Conservation (phyloP, 1,140 invertebrate genomes). For the Leguminivora glycinivorella region DNA sequence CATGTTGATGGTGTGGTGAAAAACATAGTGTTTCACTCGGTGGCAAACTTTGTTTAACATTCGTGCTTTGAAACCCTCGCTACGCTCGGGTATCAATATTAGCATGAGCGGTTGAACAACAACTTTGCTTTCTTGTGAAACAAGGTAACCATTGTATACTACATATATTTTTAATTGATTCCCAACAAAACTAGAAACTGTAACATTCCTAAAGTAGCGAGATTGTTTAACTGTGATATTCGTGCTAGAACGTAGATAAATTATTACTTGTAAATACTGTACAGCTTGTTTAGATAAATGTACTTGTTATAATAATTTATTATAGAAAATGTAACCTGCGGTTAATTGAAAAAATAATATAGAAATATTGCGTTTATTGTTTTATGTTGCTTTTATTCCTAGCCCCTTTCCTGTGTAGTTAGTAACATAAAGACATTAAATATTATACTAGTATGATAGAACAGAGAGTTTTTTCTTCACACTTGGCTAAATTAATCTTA, state of each 20-base stretch:
- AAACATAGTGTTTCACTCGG: too few species aligned
- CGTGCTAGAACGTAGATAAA: slow-evolving; percentile 48
- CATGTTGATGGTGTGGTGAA: too few species aligned
- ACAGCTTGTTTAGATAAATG: slow-evolving; percentile 40
- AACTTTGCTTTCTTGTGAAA: too few species aligned
- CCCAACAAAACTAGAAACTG: background rate
- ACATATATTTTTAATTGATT: background rate
- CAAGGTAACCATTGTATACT: too few species aligned
- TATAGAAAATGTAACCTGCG: slow-evolving; percentile 55
- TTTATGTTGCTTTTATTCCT: slow-evolving; percentile 41
- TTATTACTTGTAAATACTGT: slow-evolving; percentile 60
- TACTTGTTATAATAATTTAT: slow-evolving; percentile 24
- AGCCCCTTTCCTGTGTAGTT: background rate
- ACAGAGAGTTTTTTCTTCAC: too few species aligned
- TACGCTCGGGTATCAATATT: too few species aligned
- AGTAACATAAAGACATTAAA: too few species aligned
- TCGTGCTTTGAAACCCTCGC: too few species aligned
- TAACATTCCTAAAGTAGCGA: slow-evolving; percentile 23
- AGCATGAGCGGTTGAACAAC: too few species aligned
- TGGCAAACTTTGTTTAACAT: too few species aligned
- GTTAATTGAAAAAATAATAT: slow-evolving; percentile 54
- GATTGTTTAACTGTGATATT: slow-evolving; percentile 63
- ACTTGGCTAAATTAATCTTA: too few species aligned
- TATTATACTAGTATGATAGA: too few species aligned
- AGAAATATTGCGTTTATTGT: slow-evolving; percentile 55